A percentile compares a stretch with the other conserved stretches of the same genome.
These are phyloP conservation scores for Drosophila nikananu DNA, from an alignment of 1,140 invertebrate species.

Conservation along the genomic window DNA sequence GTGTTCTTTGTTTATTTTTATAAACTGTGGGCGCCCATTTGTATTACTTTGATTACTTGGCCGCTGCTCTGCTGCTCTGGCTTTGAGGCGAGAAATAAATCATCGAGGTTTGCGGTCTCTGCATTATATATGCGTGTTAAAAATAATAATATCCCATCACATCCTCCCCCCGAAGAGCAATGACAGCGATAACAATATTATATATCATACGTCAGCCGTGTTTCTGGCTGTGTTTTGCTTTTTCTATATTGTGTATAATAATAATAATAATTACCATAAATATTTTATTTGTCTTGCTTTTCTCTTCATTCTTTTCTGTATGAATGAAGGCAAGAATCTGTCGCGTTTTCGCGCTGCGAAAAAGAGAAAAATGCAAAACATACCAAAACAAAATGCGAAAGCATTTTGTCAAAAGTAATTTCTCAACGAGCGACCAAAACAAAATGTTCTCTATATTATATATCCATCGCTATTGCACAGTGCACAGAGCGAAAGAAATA, in stretches of 20 bases:
- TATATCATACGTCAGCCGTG: constrained; percentile 41
- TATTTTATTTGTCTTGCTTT: constrained; percentile 16
- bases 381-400: constrained; percentile 67
- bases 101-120: constrained; percentile 59
- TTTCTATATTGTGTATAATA: constrained; percentile 24
- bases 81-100: constrained; percentile 62
- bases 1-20: constrained; percentile 66
- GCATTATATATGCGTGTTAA: constrained; percentile 42
- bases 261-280: constrained; percentile 53
- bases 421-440: constrained; percentile 55
- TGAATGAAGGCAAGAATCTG: constrained; percentile 65
- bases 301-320: constrained; percentile 33
- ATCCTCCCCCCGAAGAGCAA: constrained; percentile 36
- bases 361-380: constrained; percentile 50
- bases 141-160: constrained; percentile 38
- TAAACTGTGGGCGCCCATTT: constrained; percentile 43
- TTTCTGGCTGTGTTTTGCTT: background rate
- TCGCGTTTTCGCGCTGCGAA: constrained; percentile 43
- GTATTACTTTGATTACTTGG: constrained; percentile 69
- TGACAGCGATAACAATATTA: constrained; percentile 33
- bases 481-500: background rate
- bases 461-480: background rate
- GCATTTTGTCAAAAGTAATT: constrained; percentile 68
- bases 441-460: constrained; percentile 19
- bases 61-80: constrained; percentile 20